Evolutionary conservation across 2,888 invertebrate species (phyloP).

Genomic region (Epirrhoe alternata): DNA sequence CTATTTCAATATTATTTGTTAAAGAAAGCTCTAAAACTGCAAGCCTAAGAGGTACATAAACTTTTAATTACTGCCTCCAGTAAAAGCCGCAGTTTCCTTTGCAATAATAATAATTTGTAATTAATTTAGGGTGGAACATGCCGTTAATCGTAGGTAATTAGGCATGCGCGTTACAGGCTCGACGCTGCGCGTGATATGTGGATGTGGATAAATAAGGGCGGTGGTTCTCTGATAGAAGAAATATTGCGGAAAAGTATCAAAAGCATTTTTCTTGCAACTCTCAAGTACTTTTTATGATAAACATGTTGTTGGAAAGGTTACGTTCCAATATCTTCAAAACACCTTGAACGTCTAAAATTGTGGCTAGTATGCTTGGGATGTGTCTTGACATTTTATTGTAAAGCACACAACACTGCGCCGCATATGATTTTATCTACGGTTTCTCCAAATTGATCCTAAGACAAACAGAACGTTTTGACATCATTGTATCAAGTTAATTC

Average conservation of each 20-base stretch:
- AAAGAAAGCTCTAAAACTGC: not conserved
- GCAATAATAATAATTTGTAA: conserved; percentile 60
- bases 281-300: too few species aligned
- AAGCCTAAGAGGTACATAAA: not conserved
- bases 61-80: not conserved
- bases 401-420: too few species aligned
- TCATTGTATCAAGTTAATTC: too few species aligned
- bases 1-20: too few species aligned
- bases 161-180: conserved; percentile 54
- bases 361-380: not conserved
- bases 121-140: conserved; percentile 64
- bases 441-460: too few species aligned
- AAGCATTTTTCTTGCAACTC: too few species aligned
- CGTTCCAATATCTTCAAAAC: not conserved
- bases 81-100: conserved; percentile 50
- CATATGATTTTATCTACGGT: too few species aligned
- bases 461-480: too few species aligned
- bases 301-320: not conserved
- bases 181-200: conserved; percentile 66
- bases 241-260: not conserved
- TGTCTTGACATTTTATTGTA: too few species aligned
- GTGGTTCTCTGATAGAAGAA: not conserved
- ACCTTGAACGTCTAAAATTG: not conserved
- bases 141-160: conserved; percentile 78
- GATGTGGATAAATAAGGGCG: conserved; percentile 2